A percentile compares a stretch with the other conserved stretches of the same genome.
These are phyloP conservation scores for Lepidothrix coronata DNA, from an alignment of 2,113 vertebrate genomes.

Conservation along the genomic window DNA sequence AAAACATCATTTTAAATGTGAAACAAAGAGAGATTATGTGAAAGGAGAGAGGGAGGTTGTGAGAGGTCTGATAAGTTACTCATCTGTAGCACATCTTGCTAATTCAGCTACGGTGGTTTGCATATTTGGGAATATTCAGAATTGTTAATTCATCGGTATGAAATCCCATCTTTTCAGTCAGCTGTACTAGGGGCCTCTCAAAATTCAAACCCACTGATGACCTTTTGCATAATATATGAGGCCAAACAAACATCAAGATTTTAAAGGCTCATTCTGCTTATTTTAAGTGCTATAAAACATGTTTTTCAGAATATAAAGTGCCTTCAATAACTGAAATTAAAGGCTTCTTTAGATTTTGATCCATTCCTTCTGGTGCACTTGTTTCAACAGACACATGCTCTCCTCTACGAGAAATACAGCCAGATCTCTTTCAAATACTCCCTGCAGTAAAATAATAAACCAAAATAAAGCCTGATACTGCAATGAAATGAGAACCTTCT, in stretches of 20 bases:
- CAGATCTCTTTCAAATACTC: not conserved
- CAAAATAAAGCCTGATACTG: slow-evolving; percentile 6
- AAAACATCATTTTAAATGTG: not conserved
- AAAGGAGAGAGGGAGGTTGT: not conserved
- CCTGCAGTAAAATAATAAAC: slow-evolving; percentile 33
- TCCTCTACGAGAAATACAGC: not conserved
- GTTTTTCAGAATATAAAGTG: not conserved
- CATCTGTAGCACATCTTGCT: not conserved
- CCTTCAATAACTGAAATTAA: not conserved
- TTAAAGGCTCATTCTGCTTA: slow-evolving; percentile 4
- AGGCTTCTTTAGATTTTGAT: not conserved
- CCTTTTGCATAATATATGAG: not conserved
- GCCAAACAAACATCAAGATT: not conserved
- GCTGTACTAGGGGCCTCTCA: not conserved
- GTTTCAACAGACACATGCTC: not conserved
- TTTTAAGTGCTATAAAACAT: slow-evolving; percentile 13
- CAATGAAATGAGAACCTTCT: not conserved
- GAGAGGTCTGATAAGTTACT: not conserved
- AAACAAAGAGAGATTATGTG: not conserved
- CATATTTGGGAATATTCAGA: not conserved
- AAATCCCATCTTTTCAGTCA: not conserved
- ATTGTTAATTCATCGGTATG: not conserved
- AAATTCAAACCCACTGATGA: not conserved
- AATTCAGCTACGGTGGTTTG: not conserved
- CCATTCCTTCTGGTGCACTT: slow-evolving; percentile 1